Conservation (phyloP, 2,888 invertebrate genomes). For the Sipha maydis region DNA sequence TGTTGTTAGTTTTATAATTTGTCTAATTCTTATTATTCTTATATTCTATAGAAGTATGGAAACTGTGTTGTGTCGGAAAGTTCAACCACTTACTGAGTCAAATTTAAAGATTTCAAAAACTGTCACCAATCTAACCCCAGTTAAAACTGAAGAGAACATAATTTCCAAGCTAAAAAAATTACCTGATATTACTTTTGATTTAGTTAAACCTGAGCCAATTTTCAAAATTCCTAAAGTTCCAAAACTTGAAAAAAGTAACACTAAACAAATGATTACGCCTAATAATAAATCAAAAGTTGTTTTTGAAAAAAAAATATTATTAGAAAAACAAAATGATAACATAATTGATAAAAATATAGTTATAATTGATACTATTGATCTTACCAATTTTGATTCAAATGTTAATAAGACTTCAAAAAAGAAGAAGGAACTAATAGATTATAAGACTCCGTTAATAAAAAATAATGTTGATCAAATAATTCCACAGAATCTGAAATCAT, state of each 20-base stretch:
- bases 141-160: background rate
- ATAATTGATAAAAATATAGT: background rate
- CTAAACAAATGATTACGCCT: background rate
- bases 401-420: background rate
- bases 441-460: background rate
- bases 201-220: background rate
- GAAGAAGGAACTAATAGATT: background rate
- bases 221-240: slow-evolving; percentile 6
- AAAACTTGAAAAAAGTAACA: background rate
- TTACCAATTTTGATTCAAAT: too few species aligned
- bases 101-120: background rate
- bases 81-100: background rate
- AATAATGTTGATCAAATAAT: background rate
- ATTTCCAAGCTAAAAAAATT: background rate
- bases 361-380: too few species aligned
- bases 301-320: background rate
- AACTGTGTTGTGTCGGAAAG: background rate
- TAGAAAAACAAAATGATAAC: background rate
- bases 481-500: background rate
- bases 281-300: background rate
- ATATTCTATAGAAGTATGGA: background rate
- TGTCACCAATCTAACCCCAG: background rate
- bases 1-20: too few species aligned
- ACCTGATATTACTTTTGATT: background rate
- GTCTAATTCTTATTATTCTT: background rate